Evolutionary conservation across 2,797 vertebrate species (phyloP).

Genomic region (Amblyraja radiata): DNA sequence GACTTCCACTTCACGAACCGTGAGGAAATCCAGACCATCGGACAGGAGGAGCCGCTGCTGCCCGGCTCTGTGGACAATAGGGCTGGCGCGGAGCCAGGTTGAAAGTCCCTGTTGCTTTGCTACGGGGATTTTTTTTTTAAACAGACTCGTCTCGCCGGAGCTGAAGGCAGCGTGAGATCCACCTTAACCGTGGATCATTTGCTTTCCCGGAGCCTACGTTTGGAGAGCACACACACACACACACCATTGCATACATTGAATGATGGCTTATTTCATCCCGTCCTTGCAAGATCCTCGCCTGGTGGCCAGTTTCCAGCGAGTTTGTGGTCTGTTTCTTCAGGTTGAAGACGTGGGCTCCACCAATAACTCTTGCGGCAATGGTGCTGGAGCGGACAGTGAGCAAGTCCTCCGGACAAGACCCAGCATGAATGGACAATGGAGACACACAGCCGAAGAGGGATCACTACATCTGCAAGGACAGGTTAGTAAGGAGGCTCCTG

Average conservation of each 20-base stretch:
- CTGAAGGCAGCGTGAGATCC: not conserved
- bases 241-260: conserved; percentile 44
- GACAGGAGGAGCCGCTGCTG: not conserved
- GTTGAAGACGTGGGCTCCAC: not conserved
- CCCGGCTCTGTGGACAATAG: not conserved
- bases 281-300: conserved; percentile 67
- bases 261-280: conserved; percentile 51
- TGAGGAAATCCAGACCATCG: not conserved
- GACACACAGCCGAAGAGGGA: not conserved
- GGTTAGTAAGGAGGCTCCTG: not conserved
- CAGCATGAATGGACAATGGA: not conserved
- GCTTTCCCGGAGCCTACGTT: conserved; percentile 46
- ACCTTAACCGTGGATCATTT: too few relatives aligned
- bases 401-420: not conserved
- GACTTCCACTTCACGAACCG: not conserved
- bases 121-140: too few relatives aligned
- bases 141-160: not conserved
- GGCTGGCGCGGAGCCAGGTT: too few relatives aligned
- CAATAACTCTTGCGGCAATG: not conserved
- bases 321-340: conserved; percentile 69
- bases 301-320: conserved; percentile 79
- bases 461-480: not conserved
- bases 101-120: not conserved
- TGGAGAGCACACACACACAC: not conserved
- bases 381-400: not conserved